Conservation (phyloP, 2,113 vertebrate species). For the Prunella himalayana region DNA sequence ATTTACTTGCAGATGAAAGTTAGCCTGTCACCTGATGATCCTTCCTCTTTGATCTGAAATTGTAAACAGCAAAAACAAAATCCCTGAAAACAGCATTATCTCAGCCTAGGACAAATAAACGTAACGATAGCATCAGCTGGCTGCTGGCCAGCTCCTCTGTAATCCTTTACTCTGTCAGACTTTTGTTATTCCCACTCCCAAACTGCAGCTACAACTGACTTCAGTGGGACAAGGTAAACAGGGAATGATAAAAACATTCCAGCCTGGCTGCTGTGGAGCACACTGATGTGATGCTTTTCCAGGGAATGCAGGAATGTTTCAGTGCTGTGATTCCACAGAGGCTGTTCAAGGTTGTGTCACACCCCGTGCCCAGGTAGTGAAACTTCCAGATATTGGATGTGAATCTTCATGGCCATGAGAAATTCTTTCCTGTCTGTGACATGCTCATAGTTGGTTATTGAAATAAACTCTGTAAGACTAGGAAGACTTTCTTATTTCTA, state of each 20-base stretch:
- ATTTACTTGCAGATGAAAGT: constrained; percentile 73
- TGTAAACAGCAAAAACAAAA: constrained; percentile 66
- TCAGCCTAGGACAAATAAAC: constrained; percentile 73
- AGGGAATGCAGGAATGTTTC: background rate
- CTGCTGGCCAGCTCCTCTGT: constrained; percentile 73
- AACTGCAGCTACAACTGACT: constrained; percentile 61
- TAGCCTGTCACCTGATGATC: constrained; percentile 71
- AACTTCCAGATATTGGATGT: background rate
- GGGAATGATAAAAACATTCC: constrained; percentile 33
- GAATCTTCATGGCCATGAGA: background rate
- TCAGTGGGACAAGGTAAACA: constrained; percentile 71
- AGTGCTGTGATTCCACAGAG: background rate
- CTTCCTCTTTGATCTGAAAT: constrained; percentile 79
- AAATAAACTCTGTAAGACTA: background rate
- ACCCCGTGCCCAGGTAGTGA: fast-evolving
- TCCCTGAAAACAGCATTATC: constrained; percentile 71
- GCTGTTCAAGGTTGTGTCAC: background rate
- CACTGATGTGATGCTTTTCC: fast-evolving
- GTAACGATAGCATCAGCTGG: constrained; percentile 76
- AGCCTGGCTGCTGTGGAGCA: background rate
- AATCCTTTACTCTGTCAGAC: constrained; percentile 69
- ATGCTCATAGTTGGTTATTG: background rate
- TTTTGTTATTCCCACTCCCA: constrained; percentile 63
- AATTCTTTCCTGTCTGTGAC: background rate
- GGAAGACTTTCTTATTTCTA: background rate